Evolutionary conservation across 2,113 vertebrate genomes (phyloP).

Genomic region (Dendropsophus ebraccatus): DNA sequence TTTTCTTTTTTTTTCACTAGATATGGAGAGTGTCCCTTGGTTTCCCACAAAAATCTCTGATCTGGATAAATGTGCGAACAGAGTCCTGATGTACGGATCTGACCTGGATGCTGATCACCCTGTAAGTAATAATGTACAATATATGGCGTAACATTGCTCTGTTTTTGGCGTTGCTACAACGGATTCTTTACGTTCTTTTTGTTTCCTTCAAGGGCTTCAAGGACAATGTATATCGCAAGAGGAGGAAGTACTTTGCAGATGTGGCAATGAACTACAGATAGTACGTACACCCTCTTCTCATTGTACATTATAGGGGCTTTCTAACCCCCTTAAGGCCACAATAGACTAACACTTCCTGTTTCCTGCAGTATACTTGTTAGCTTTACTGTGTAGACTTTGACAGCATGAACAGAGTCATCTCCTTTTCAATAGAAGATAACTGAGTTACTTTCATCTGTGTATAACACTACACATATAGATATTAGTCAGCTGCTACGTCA

Average conservation of each 20-base stretch:
- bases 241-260: slow-evolving; percentile 96
- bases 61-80: slow-evolving; percentile 93
- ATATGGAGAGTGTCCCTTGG: slow-evolving; percentile 87
- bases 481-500: no score
- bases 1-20: slow-evolving; percentile 72
- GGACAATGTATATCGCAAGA: slow-evolving; percentile 95
- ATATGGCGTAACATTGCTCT: no score
- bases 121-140: slow-evolving; percentile 67
- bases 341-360: neutral
- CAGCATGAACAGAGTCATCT: neutral
- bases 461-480: no score
- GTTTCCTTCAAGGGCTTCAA: slow-evolving; percentile 89
- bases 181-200: neutral
- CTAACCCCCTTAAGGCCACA: no score
- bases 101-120: slow-evolving; percentile 94
- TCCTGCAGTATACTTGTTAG: neutral
- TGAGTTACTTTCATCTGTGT: neutral
- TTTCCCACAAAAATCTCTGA: slow-evolving; percentile 97
- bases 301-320: neutral
- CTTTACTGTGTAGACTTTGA: neutral
- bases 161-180: neutral
- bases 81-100: slow-evolving; percentile 95
- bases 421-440: neutral
- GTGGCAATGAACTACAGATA: slow-evolving; percentile 91
- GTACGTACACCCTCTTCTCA: slow-evolving; percentile 73